A percentile compares a stretch with the other conserved stretches of the same genome.
These are phyloP conservation scores for Drosophila melanica DNA, from an alignment of 1,140 invertebrate species.

Conservation along the genomic window DNA sequence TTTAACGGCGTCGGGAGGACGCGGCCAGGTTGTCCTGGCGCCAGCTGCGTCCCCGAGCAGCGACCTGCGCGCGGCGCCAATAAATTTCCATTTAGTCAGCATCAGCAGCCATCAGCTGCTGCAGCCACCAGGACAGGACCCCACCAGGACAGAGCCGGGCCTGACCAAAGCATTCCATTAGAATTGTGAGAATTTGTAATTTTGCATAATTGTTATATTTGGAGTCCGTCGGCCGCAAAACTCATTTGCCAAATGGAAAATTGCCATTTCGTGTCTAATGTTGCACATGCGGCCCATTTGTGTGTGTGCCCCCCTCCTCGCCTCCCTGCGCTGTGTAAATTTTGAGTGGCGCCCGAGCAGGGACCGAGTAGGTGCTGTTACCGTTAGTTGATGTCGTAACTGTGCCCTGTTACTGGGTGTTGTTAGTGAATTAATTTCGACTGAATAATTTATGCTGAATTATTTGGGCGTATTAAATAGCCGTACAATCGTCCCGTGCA, in stretches of 20 bases:
- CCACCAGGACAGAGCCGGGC: slow-evolving; percentile 8
- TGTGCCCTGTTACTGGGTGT: slow-evolving; percentile 39
- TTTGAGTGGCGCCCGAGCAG: slow-evolving; percentile 58
- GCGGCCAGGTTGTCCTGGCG: slow-evolving; percentile 17
- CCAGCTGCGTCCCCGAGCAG: slow-evolving; percentile 53
- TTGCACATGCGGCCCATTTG: slow-evolving; percentile 65
- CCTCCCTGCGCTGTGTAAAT: slow-evolving; percentile 41
- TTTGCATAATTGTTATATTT: slow-evolving; percentile 84
- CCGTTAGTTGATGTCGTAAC: not conserved
- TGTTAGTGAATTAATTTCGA: slow-evolving; percentile 83
- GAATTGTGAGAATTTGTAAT: slow-evolving; percentile 84
- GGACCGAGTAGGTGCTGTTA: slow-evolving; percentile 16
- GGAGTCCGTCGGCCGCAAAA: slow-evolving; percentile 81
- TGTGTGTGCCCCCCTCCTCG: not conserved
- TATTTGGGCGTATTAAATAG: slow-evolving; percentile 66
- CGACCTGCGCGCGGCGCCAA: slow-evolving; percentile 63
- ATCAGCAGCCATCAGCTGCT: slow-evolving; percentile 20
- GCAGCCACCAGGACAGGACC: too few species aligned
- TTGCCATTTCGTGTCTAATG: slow-evolving; percentile 83
- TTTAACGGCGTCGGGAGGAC: slow-evolving; percentile 58
- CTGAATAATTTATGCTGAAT: slow-evolving; percentile 83
- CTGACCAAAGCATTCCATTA: slow-evolving; percentile 72
- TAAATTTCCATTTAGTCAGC: slow-evolving; percentile 77
- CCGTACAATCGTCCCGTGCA: slow-evolving; percentile 7
- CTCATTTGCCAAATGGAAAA: slow-evolving; percentile 83